Percentiles rank a stretch among this genome's conserved stretches.
These are phyloP conservation scores for Carassius auratus DNA, from an alignment of 2,113 vertebrate genomes.

Conservation along the genomic window DNA sequence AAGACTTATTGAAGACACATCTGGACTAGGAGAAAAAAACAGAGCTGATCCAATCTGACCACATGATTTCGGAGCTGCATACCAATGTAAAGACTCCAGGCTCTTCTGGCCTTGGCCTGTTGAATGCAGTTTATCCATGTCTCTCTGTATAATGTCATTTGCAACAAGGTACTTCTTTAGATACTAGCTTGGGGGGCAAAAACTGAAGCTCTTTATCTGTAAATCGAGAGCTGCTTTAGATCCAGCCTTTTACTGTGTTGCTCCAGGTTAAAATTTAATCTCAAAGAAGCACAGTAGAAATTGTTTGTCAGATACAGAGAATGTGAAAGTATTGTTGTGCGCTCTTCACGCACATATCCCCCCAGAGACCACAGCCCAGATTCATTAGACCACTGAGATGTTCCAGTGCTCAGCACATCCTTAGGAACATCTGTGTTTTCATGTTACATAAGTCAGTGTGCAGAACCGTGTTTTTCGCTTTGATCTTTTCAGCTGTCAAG, in stretches of 20 bases:
- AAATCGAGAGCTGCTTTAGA: neutral
- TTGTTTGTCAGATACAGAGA: neutral
- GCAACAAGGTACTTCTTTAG: slow-evolving; percentile 11
- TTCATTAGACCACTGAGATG: slow-evolving; percentile 40
- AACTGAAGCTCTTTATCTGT: neutral
- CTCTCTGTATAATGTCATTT: slow-evolving; percentile 19
- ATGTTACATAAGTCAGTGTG: slow-evolving; percentile 43
- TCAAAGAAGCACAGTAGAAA: neutral
- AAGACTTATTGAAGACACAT: slow-evolving; percentile 17
- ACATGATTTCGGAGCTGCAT: neutral
- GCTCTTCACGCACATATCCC: neutral
- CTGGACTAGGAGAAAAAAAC: slow-evolving; percentile 22
- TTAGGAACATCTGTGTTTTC: slow-evolving; percentile 51
- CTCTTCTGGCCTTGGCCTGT: slow-evolving; percentile 6
- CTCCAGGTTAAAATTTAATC: slow-evolving; percentile 10
- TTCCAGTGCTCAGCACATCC: slow-evolving; percentile 42
- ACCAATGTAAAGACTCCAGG: neutral
- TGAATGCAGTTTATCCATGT: slow-evolving; percentile 34
- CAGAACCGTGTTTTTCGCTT: slow-evolving; percentile 22
- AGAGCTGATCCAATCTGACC: slow-evolving; percentile 18
- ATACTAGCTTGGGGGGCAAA: neutral
- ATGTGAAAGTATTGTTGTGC: slow-evolving; percentile 23
- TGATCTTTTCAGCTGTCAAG: slow-evolving; percentile 41
- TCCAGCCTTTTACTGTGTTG: neutral
- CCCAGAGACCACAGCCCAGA: slow-evolving; percentile 38